A percentile compares a stretch with the other conserved stretches of the same genome.
Conservation (phyloP, 2,113 vertebrate genomes). For the Elgaria multicarinata region DNA sequence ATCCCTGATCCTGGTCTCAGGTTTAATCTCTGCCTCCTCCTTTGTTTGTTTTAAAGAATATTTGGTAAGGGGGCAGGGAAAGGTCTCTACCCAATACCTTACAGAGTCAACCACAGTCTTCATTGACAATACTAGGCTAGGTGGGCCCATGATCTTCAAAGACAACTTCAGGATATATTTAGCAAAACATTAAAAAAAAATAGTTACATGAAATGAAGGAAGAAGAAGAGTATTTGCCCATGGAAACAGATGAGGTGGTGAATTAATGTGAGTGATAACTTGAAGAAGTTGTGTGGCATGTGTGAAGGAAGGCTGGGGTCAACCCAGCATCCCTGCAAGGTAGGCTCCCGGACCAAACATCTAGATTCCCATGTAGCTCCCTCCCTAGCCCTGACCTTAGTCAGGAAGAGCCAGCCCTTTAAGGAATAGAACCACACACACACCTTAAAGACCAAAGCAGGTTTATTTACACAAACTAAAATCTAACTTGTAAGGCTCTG, state of each 20-base stretch:
- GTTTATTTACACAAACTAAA: no score
- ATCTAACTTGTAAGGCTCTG: no score
- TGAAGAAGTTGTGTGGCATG: constrained; percentile 25
- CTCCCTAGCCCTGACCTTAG: no score
- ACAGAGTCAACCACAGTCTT: neutral
- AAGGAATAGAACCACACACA: no score
- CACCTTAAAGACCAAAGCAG: no score
- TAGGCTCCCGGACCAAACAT: no score
- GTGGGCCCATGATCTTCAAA: neutral
- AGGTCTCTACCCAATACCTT: neutral
- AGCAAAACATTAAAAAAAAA: neutral
- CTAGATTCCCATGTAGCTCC: no score
- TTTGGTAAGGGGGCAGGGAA: neutral
- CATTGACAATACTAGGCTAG: neutral
- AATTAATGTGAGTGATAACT: neutral
- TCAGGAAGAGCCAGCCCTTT: no score
- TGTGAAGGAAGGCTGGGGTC: no score
- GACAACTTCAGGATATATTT: neutral
- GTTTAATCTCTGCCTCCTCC: neutral
- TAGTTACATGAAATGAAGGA: neutral
- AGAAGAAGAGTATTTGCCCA: neutral
- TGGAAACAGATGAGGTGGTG: neutral
- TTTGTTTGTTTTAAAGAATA: neutral
- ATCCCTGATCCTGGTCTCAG: no score
- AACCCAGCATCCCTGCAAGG: no score